phyloP scores from a whole-genome alignment of 1,140 invertebrate genomes.

The Brachionus calyciflorus region DNA sequence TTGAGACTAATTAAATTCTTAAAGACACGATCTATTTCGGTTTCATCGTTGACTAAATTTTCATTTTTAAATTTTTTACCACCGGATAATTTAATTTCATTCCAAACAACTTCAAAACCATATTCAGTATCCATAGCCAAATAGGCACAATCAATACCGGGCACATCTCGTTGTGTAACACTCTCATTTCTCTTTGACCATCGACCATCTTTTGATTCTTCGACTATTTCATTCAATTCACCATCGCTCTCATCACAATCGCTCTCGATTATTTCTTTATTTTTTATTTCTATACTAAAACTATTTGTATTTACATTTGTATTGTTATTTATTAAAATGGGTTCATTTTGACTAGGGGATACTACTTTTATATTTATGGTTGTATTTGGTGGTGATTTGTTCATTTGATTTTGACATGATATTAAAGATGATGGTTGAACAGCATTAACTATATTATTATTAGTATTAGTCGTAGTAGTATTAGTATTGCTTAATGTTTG shows the following conservation, averaged over 20 bases:
- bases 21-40: slow-evolving; percentile 93
- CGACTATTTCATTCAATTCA: slow-evolving; percentile 10
- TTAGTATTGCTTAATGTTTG: too few relatives aligned
- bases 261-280: neutral
- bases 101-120: slow-evolving; percentile 96
- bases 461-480: too few relatives aligned
- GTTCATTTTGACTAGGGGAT: slow-evolving; percentile 2
- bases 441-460: too few relatives aligned
- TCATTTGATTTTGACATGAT: too few relatives aligned
- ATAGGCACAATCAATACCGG: slow-evolving; percentile 96
- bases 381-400: slow-evolving; percentile 8
- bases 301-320: too few relatives aligned
- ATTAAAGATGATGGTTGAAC: too few relatives aligned
- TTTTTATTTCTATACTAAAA: too few relatives aligned
- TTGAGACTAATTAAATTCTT: slow-evolving; percentile 94
- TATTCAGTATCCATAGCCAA: slow-evolving; percentile 99
- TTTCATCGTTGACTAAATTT: slow-evolving; percentile 62
- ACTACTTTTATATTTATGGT: neutral
- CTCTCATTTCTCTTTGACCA: slow-evolving; percentile 41
- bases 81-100: slow-evolving; percentile 90
- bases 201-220: slow-evolving; percentile 33
- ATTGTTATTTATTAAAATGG: too few relatives aligned
- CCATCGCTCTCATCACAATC: slow-evolving; percentile 37
- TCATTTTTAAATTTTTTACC: slow-evolving; percentile 45
- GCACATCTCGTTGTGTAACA: slow-evolving; percentile 93